Base-by-base conservation (phyloP, 1,140 invertebrate species). In the Saxidomus purpurata region DNA sequence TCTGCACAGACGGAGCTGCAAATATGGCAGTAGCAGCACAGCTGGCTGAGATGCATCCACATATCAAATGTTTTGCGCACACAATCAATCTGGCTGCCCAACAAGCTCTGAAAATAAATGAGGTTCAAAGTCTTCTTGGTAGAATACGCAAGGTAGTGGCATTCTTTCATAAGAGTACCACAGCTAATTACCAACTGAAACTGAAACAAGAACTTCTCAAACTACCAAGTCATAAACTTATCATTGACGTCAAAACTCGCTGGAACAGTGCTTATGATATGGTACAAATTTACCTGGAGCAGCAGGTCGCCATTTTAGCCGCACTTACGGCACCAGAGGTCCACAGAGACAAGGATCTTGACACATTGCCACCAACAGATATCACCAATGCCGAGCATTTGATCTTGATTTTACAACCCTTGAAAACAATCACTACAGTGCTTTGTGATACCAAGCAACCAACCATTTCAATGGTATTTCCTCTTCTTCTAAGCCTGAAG, bases 211-310 rank as follows among this genome's bases (percentile, higher is more conserved):
- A 19, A 38, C 61, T 31, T 13, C 74, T 87, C 1, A 40, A 85
- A 19, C 34, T 89, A 25, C 74, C 87, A n/a, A 47, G 69, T 9
- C 81, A 91, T 38, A 89, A 69, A 91, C 47, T 89, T 0, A 52
- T 91, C 4, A 67, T 69, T 43, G 90, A 91, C 87, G 90, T 91
- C 9, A 25, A 15, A 34, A 89, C 90, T 13, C 43, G 90, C 13
- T 91, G 90, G 90, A 91, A 91, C 25, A 63, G 47, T 34, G 83
- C 25, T 74, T 84, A 69, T 34, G 63, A 85, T 28, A 91, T 91
- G 87, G 40, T 84, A 1, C 34, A 81, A 43, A 17, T 82, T 25
- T 91, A 59, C 59, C 40, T 89, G 1, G 82, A 91, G 63, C 87
- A 86, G 28, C 80, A 91, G 59, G 61, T 87, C 11, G 77, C 83